These are phyloP conservation scores for Vidua chalybeata DNA, from an alignment of 2,113 vertebrate species.

Conservation along the genomic window DNA sequence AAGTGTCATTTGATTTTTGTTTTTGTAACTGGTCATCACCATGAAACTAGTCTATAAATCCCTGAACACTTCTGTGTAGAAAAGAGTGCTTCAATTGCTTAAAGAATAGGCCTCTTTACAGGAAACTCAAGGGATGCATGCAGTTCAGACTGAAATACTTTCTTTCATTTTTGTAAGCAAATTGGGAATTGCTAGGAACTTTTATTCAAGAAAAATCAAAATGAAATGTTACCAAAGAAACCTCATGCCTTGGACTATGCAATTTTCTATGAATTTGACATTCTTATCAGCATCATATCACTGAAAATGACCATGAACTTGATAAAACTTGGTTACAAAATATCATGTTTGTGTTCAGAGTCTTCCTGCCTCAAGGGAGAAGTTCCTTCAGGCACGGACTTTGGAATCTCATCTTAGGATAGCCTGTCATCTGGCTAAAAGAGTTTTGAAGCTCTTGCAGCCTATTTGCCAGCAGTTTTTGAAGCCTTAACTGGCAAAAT, in stretches of 20 bases:
- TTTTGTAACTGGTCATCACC: background rate
- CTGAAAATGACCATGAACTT: background rate
- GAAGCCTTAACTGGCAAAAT: background rate
- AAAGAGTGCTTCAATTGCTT: background rate
- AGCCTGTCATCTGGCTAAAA: background rate
- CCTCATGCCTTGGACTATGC: background rate
- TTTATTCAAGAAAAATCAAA: background rate
- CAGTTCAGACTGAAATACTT: background rate
- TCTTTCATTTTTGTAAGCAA: background rate
- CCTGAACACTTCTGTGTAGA: background rate
- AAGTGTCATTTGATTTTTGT: background rate
- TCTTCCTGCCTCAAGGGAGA: background rate
- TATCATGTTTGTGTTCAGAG: background rate
- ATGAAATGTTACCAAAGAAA: background rate
- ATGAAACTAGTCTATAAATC: background rate
- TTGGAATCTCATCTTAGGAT: background rate
- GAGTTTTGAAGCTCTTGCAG: background rate
- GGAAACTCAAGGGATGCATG: background rate
- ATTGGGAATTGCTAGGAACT: background rate
- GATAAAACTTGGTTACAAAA: background rate
- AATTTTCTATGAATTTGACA: background rate
- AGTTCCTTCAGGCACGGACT: background rate
- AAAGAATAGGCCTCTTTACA: background rate
- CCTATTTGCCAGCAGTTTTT: background rate
- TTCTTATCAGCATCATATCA: fast-evolving